A percentile compares a stretch with the other conserved stretches of the same genome.
Conservation (phyloP, 2,797 vertebrate species). For the Pelodytes ibericus region DNA sequence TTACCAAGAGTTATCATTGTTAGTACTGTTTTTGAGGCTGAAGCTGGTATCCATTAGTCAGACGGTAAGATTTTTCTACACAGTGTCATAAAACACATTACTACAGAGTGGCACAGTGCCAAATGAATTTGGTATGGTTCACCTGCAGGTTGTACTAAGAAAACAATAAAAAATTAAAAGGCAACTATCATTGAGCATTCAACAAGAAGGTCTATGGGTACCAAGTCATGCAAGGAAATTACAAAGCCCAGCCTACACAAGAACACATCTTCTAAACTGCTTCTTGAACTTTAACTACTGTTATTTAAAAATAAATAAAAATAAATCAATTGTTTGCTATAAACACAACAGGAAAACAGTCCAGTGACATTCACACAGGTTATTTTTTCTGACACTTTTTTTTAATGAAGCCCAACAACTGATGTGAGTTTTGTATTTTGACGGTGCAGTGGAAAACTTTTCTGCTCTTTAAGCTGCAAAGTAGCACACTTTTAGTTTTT, state of each 20-base stretch:
- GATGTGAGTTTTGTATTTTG: too few relatives aligned
- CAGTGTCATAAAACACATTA: conserved; percentile 70
- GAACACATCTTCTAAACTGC: conserved; percentile 3
- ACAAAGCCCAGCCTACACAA: conserved; percentile 26
- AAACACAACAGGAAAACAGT: too few relatives aligned
- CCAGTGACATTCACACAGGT: too few relatives aligned
- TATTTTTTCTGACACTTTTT: too few relatives aligned
- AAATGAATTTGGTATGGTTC: conserved; percentile 77
- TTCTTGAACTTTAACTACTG: background rate
- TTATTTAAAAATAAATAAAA: too few relatives aligned
- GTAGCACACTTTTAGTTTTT: too few relatives aligned
- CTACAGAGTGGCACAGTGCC: conserved; percentile 61
- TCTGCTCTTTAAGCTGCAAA: too few relatives aligned
- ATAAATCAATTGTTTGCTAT: too few relatives aligned
- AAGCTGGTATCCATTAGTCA: background rate
- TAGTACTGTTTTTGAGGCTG: conserved; percentile 48
- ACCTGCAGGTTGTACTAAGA: conserved; percentile 85
- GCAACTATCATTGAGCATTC: conserved; percentile 66
- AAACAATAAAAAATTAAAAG: conserved; percentile 90
- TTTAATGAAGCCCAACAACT: too few relatives aligned
- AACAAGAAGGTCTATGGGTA: conserved; percentile 53
- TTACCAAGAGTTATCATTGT: conserved; percentile 37
- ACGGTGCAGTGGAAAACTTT: too few relatives aligned
- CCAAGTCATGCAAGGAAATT: conserved; percentile 55
- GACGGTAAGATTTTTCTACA: conserved; percentile 56